Evolutionary conservation across 2,888 invertebrate species (phyloP).

Genomic region (Bugulina stolonifera): DNA sequence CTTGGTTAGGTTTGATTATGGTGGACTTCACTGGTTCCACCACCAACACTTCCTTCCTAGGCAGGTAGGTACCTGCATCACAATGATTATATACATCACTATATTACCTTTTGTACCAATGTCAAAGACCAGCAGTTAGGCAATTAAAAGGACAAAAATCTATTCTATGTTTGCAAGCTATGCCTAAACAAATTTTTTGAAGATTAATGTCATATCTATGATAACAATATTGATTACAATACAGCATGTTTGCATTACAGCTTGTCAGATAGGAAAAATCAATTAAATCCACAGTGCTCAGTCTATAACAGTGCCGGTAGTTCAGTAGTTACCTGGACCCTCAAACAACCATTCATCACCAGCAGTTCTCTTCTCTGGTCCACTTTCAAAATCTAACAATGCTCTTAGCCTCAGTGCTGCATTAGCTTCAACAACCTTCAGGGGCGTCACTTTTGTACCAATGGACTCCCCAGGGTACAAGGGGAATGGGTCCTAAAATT

Average conservation of each 20-base stretch:
- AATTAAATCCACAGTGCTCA: no score
- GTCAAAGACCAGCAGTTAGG: no score
- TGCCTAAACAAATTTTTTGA: no score
- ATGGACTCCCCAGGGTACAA: slow-evolving; percentile 55
- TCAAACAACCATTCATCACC: slow-evolving; percentile 58
- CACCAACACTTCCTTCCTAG: slow-evolving; percentile 55
- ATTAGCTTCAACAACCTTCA: slow-evolving; percentile 54
- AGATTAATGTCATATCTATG: no score
- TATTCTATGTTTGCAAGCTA: no score
- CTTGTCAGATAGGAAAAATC: no score
- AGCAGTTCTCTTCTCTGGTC: slow-evolving; percentile 49
- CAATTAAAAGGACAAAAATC: no score
- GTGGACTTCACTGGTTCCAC: slow-evolving; percentile 53
- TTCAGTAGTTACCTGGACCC: slow-evolving; percentile 44
- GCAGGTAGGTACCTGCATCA: slow-evolving; percentile 54
- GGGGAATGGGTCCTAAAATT: slow-evolving; percentile 54
- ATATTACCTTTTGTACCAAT: no score
- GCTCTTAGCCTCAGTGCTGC: slow-evolving; percentile 54
- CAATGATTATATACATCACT: no score
- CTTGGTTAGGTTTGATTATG: slow-evolving; percentile 55
- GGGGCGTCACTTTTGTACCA: slow-evolving; percentile 44
- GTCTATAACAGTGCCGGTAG: no score
- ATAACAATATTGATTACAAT: no score
- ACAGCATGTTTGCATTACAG: no score
- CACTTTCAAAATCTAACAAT: slow-evolving; percentile 53